Base-by-base conservation (phyloP, 2,797 vertebrate species). In the Loris lydekkerianus region DNA sequence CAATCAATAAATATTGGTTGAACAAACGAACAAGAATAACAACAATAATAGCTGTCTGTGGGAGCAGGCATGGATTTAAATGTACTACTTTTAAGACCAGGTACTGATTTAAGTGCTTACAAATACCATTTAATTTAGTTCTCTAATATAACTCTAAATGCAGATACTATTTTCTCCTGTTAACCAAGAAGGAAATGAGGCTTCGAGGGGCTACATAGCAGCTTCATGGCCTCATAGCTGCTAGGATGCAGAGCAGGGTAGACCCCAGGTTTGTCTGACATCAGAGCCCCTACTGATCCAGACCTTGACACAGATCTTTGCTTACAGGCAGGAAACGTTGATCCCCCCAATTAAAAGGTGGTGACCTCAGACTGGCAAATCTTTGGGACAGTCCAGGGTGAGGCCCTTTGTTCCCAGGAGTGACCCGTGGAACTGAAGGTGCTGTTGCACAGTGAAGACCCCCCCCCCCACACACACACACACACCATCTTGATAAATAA, bases 151-250 rank as follows among this genome's bases (percentile, higher is more conserved):
- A 67, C 53, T 21, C 43, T 70, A 75, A 87, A 77, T 10, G 58
- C 40, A 90, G 53, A 63, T 65, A 86, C 29, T 70, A 75, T 56
- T 76, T 80, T 14, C 20, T 23, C 4, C 6, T 86, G 21, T 77
- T 95, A 84, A 85, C 29, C 14, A 29, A 96, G 67, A 75, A 80
- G 90, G 90, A 91, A 97, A 87, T 67, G 84, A 95, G 82, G 73
- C 81, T 89, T 75, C 37, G 58, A 92, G 72, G 73, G 7, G n/a
- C 63, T 61, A 76, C 65, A 25, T 10, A 29, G 40, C 43, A 29
- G 23, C 11, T 25, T 85, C 21, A n/a, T 7, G 13, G 70, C 21
- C 37, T 11, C 58, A 46, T 31, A 11, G 40, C 34, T 63, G 40
- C 73, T 18, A 40, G 29, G 34, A 60, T 27, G 11, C 15, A 65